phyloP scores from a whole-genome alignment of 2,888 invertebrate species.

The Scrobipalpa costella region DNA sequence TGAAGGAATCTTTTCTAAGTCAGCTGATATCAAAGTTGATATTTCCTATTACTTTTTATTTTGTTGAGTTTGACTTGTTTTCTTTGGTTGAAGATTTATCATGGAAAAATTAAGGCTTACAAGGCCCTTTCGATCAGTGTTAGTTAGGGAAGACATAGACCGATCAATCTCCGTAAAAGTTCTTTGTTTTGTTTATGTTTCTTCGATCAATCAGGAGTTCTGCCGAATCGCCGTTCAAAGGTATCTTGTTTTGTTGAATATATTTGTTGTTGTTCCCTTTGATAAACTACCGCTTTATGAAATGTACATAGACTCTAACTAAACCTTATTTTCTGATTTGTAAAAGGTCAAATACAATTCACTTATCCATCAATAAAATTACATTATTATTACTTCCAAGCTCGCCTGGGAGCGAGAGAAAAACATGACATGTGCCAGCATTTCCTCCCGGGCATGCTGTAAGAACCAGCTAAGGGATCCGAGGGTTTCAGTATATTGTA shows the following conservation, averaged over 20 bases:
- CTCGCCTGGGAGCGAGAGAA: too few species aligned
- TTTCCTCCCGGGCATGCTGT: too few species aligned
- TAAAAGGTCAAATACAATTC: too few species aligned
- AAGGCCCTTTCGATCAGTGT: neutral
- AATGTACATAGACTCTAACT: too few species aligned
- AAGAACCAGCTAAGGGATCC: too few species aligned
- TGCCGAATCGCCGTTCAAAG: neutral
- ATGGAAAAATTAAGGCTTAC: neutral
- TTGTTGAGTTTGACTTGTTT: neutral
- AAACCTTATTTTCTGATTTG: too few species aligned
- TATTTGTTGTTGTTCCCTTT: too few species aligned
- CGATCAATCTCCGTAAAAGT: neutral
- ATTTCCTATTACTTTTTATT: neutral
- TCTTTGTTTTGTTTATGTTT: neutral
- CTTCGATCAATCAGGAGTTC: neutral
- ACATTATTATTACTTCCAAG: too few species aligned
- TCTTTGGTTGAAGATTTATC: neutral
- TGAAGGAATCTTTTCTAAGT: neutral
- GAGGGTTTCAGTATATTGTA: too few species aligned
- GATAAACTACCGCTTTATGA: too few species aligned
- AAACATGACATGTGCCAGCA: too few species aligned
- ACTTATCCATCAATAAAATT: too few species aligned
- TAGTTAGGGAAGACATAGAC: neutral
- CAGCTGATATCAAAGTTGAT: neutral
- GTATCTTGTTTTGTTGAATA: neutral